Evolutionary conservation across 1,140 invertebrate genomes (phyloP), one percentile per base, ranked within the genome.

Genomic region (Acyrthosiphon pisum): DNA sequence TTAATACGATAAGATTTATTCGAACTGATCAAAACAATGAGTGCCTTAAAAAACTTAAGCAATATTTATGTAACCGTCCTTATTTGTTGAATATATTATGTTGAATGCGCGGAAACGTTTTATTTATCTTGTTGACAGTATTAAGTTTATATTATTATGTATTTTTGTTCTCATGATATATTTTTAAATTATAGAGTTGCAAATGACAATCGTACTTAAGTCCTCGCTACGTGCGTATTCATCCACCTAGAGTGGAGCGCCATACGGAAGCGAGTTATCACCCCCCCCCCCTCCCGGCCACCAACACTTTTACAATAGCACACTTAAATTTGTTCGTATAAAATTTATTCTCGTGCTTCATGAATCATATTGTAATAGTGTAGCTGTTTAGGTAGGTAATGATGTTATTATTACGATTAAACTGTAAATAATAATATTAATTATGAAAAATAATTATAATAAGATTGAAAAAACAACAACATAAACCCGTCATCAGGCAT

Each of bases 71-170:
- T 84, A 50, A 92, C 91, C 91, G 91, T 92, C 91, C 91, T 84
- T 56, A 26, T 84, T 92, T 92, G 91, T 92, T 83, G 91, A 83
- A 84, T 92, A 81, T 91, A 41, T 90, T 91, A 41, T 60, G 53
- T n/a, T 35, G n/a, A 90, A 60, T 37, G 46, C 9, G 46, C 23
- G n/a, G 41, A 92, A 76, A 76, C 90, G 56, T 91, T 91, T 91
- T 92, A 84, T 92, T 92, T 92, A 84, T 92, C 44, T 92, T 92
- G 91, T 92, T 92, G 91, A 92, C 91, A 92, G 91, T 92, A 92
- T 92, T 92, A 92, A 92, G 90, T 91, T 91, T 91, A 83, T 83
- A 93, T 46, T 86, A 86, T 86, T 37, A 53, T 89, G 20, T 50
- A 83, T 50, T 48, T 91, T 48, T 91, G 48, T 91, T 48, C 46